Conservation (phyloP, 2,888 invertebrate species). For the Philonicus albiceps region DNA sequence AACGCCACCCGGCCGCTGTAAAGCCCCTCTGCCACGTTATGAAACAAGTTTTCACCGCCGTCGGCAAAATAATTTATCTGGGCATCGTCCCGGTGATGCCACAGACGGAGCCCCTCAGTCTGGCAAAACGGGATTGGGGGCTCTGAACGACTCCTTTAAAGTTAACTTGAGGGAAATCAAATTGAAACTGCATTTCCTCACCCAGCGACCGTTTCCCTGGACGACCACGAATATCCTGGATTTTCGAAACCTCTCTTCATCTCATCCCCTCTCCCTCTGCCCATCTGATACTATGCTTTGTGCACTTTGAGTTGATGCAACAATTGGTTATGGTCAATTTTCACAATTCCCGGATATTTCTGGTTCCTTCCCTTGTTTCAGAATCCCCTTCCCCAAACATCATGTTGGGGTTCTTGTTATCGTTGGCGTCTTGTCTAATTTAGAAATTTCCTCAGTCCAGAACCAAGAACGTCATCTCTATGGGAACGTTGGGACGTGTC, state of each 20-base stretch:
- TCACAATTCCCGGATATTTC: neutral
- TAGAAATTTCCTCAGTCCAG: slow-evolving; percentile 10
- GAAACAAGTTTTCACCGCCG: slow-evolving; percentile 8
- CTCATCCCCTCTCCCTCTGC: neutral
- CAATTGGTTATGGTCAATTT: slow-evolving; percentile 36
- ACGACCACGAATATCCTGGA: slow-evolving; percentile 2
- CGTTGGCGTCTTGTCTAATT: slow-evolving; percentile 3
- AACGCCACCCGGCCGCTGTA: neutral
- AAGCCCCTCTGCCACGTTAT: neutral
- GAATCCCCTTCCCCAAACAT: neutral
- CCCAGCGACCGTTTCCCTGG: neutral
- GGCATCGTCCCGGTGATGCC: neutral
- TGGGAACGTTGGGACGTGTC: neutral
- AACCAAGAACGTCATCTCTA: neutral
- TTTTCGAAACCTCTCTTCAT: neutral
- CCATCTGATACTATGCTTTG: neutral
- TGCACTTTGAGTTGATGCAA: slow-evolving; percentile 6
- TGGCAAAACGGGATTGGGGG: neutral
- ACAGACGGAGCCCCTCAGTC: neutral
- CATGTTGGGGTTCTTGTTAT: neutral
- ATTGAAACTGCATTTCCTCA: slow-evolving; percentile 33
- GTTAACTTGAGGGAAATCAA: slow-evolving; percentile 25
- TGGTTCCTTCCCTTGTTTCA: neutral
- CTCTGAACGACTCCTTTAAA: neutral
- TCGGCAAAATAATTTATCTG: slow-evolving; percentile 3